Base-by-base conservation (phyloP, 2,888 invertebrate species). In the Dioctria rufipes region DNA sequence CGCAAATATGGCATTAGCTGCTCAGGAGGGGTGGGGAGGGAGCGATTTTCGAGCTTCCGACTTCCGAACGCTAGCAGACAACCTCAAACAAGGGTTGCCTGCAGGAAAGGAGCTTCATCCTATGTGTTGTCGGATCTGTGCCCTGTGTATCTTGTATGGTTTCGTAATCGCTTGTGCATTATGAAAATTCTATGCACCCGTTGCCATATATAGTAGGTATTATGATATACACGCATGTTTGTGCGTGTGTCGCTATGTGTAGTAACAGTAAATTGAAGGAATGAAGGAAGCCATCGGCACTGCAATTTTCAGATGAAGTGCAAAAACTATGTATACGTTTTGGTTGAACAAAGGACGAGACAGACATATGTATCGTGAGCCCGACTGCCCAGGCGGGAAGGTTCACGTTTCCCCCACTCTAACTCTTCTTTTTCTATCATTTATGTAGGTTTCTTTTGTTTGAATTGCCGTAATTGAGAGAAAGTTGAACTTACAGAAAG, bases 111-210 rank as follows among this genome's bases (percentile, higher is more conserved):
- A 77, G 8, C 63, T 13, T 46, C 61, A 77, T 37, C 77, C 49
- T 42, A 5, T 60, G 39, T 39, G 63, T 11, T 42, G 60, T 13
- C 49, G 37, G 25, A 25, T 63, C 25, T 11, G 60, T 58, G 43
- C 49, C 37, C 25, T 11, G 60, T 58, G 43, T 63, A 63, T 77
- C 77, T 77, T 77, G 61, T 77, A 77, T 77, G 77, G 77, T 51
- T 77, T 77, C 77, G 77, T 63, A 77, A 77, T 77, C 77, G 77
- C 25, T 49, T 63, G 77, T 78, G 66, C 66, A 78, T 78, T 78
- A 78, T 78, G 42, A 65, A 61, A 65, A 78, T 73, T 78, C 78
- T 66, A 66, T 65, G 65, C 65, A 37, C 51, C 40, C 66, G 63
- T 39, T 60, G 77, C 37, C 58, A 39, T 9, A 25, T 11, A 6